These are phyloP conservation scores for Brachyrhaphis roseni DNA, from an alignment of 2,797 vertebrate species.

Conservation along the genomic window DNA sequence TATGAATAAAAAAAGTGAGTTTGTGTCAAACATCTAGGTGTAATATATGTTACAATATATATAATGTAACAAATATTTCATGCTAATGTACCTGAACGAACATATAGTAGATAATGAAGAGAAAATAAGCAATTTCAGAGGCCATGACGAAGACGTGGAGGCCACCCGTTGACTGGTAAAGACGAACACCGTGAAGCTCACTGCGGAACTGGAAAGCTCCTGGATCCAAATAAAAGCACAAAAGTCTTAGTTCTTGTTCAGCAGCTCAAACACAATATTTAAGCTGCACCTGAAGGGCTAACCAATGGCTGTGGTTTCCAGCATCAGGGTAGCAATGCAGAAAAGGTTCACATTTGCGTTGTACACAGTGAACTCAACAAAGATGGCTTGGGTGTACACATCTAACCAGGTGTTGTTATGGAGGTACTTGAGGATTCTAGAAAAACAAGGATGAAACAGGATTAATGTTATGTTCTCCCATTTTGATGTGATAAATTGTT, in stretches of 20 bases:
- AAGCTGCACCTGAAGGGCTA: constrained; percentile 31
- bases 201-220: constrained; percentile 88
- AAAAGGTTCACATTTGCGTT: constrained; percentile 97
- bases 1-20: constrained; percentile 62
- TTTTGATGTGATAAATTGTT: neutral
- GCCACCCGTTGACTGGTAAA: constrained; percentile 89
- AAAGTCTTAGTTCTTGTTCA: neutral
- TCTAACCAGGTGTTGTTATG: constrained; percentile 91
- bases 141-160: constrained; percentile 91
- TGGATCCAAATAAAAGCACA: constrained; percentile 54
- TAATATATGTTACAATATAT: too few species aligned
- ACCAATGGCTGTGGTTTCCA: constrained; percentile 92
- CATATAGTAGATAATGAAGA: constrained; percentile 95
- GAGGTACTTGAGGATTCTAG: constrained; percentile 88
- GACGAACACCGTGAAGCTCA: constrained; percentile 87
- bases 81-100: constrained; percentile 83
- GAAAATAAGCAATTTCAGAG: constrained; percentile 90
- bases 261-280: neutral
- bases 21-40: neutral
- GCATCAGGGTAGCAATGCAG: constrained; percentile 88
- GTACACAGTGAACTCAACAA: constrained; percentile 95
- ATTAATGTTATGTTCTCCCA: neutral
- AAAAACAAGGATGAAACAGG: constrained; percentile 3
- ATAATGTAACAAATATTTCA: neutral
- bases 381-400: constrained; percentile 88